Percentiles rank a stretch among this genome's conserved stretches.
Conservation (phyloP, 1,140 invertebrate species). For the Hermetia illucens region DNA sequence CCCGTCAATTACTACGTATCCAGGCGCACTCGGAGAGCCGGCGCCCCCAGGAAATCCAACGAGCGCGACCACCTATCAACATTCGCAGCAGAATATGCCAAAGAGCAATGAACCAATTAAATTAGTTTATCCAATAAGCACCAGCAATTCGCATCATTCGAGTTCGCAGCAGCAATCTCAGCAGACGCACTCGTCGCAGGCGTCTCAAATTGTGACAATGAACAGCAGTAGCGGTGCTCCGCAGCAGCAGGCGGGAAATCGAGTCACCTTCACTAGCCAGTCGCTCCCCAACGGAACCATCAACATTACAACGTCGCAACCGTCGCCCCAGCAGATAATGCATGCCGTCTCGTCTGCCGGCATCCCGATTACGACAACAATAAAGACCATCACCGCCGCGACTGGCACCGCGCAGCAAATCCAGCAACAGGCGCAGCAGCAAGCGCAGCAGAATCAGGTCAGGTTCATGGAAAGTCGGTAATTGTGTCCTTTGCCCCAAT, state of each 20-base stretch:
- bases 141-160: neutral
- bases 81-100: conserved; percentile 16
- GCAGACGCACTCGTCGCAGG: conserved; percentile 6
- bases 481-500: too few relatives aligned
- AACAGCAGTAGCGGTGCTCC: conserved; percentile 14
- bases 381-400: conserved; percentile 33
- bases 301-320: conserved; percentile 21
- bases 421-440: conserved; percentile 43
- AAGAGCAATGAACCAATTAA: conserved; percentile 34
- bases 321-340: conserved; percentile 10
- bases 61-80: too few relatives aligned
- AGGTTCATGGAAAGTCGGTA: too few relatives aligned
- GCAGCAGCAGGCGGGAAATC: conserved; percentile 16
- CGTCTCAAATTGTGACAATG: conserved; percentile 15
- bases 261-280: conserved; percentile 37
- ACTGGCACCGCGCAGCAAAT: conserved; percentile 30
- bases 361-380: conserved; percentile 30
- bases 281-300: conserved; percentile 42
- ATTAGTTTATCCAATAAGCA: conserved; percentile 27
- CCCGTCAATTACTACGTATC: too few relatives aligned
- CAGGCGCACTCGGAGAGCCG: too few relatives aligned
- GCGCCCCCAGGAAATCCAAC: too few relatives aligned
- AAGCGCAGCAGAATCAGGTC: conserved; percentile 27
- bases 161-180: neutral
- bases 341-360: conserved; percentile 28